Percentiles rank a stretch among this genome's conserved stretches.
Evolutionary conservation across 2,797 vertebrate genomes (phyloP).

Genomic region (Phalloptychus januarius): DNA sequence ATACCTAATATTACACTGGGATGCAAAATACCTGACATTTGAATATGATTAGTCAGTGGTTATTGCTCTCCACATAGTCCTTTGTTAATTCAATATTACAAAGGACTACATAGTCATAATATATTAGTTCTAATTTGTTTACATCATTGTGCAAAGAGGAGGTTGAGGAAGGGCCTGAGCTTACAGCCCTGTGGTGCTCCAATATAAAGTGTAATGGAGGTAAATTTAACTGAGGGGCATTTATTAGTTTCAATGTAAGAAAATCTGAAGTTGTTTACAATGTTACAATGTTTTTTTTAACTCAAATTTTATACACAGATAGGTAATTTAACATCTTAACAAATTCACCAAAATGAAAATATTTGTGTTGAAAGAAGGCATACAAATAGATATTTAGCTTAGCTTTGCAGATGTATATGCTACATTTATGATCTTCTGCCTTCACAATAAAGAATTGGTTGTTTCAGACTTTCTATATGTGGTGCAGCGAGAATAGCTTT

Average conservation of each 20-base stretch:
- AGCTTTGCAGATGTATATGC: not conserved
- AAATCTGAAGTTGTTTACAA: not conserved
- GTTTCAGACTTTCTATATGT: constrained; percentile 9
- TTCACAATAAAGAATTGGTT: constrained; percentile 15
- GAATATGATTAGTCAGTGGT: not conserved
- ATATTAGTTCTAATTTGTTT: not conserved
- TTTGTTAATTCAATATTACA: not conserved
- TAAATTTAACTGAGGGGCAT: not conserved
- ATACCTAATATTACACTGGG: not conserved
- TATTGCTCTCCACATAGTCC: not conserved
- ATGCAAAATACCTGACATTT: not conserved
- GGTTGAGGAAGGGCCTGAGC: not conserved
- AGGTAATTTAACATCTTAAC: not conserved
- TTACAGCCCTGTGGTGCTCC: not conserved
- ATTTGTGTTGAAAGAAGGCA: not conserved
- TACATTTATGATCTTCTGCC: constrained; percentile 5
- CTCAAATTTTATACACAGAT: too few species aligned
- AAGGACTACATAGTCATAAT: not conserved
- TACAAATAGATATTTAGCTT: not conserved
- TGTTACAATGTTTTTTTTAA: not conserved
- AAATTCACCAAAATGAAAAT: not conserved
- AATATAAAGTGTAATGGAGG: not conserved
- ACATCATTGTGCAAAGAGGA: not conserved
- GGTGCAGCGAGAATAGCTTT: constrained; percentile 40
- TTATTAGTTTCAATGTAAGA: not conserved